Evolutionary conservation across 2,113 vertebrate genomes (phyloP), one percentile per base, ranked within the genome.

Genomic region (Tetraodon nigroviridis): DNA sequence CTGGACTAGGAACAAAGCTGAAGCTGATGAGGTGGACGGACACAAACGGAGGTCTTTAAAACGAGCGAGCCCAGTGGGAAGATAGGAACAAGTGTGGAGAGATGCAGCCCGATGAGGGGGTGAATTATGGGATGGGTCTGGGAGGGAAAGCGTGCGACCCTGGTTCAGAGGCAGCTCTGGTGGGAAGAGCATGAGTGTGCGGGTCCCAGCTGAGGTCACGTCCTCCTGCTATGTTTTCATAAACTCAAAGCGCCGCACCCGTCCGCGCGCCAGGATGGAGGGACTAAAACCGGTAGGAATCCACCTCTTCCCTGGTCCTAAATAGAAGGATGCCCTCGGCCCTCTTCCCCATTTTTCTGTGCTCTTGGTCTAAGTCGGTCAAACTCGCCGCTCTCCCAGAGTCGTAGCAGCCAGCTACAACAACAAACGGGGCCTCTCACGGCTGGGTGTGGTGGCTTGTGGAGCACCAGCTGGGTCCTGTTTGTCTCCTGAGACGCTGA

Each of bases 401-500:
- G 69, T 78, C 64, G 50, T 75, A 77, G 81, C 87, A 67, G 70
- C 67, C 83, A 89, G 86, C 80, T 86, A 82, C 54, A 80, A 86
- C 73, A 88, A 90, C 85, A 87, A 75, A 78, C 46, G 12, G 60
- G 68, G 78, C 64, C 73, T 76, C 78, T 87, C 80, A 65, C 74
- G 7, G 71, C 71, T 82, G 89, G 87, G 87, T 87, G 89, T 88
- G 89, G 86, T 51, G 70, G 73, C 84, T 74, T 73, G 80, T 51
- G 41, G 84, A 71, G 81, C 73, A 78, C 71, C 86, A 91, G 89
- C 86, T 91, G 88, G 61, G 85, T 85, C 82, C 78, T 87, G 86
- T 85, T 86, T 78, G 81, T 64, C 81, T 87, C 72, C 53, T 24
- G 62, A 76, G 80, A 76, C 74, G 71, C 49, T 46, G 29, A 64